Evolutionary conservation across 2,113 vertebrate species (phyloP), one percentile per base, ranked within the genome.

Genomic region (Lophius piscatorius): DNA sequence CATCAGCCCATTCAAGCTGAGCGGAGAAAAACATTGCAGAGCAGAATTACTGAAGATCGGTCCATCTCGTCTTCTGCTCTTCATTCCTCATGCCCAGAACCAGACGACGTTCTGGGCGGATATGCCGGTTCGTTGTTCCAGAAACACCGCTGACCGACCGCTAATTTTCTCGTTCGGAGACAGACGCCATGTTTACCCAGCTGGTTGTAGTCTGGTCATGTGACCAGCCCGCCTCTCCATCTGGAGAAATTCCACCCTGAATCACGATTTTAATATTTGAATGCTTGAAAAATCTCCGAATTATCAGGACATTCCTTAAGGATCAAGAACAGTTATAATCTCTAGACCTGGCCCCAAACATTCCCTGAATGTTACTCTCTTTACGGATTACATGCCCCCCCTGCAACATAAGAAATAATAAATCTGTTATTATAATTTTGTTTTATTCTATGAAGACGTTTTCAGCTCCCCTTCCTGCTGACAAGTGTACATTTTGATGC

Each of bases 151-250:
- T 13, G 23, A 28, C 28, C 34, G 9, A 51, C 20, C 55, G 56
- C 26, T 56, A 31, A 60, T 63, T 42, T 33, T 55, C 42, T 57
- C 76, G 28, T 59, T 44, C 64, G 54, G 63, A 70, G 26, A 84
- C 63, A 12, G 87, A 63, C 82, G 91, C 89, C 90, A 91, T 92
- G 76, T 89, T 91, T 88, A 83, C 76, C 61, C 80, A 85, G 78
- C 80, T 80, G 79, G 71, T 76, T 18, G 57, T 61, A 63, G 63
- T 63, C 77, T 17, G 33, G 76, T 88, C 87, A 91, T 31, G 79
- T 90, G 87, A 90, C 44, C 57, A 7, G 9, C 21, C 14, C 58
- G 1, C 50, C 60, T 20, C 69, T 68, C 46, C 18, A 13, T 0
- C 49, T 18, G 22, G 22, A 52, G 41, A 4, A 74, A 71, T 47